These are phyloP conservation scores for Mormyrops boulengeri DNA, from an alignment of 2,797 vertebrate species.

Conservation along the genomic window DNA sequence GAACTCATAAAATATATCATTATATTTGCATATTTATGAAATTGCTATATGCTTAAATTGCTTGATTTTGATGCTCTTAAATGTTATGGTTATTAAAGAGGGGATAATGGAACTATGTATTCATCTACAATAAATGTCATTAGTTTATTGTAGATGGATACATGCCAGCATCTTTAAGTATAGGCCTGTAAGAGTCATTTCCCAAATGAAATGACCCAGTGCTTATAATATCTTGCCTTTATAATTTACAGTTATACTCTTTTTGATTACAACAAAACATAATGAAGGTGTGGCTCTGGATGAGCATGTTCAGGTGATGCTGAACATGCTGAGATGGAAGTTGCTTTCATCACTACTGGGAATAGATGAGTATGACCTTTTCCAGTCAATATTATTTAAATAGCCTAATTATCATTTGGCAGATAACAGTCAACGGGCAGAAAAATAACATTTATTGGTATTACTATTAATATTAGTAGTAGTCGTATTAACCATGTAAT, in stretches of 20 bases:
- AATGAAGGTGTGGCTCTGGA: constrained; percentile 5
- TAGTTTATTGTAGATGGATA: not conserved
- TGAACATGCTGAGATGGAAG: not conserved
- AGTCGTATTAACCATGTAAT: not conserved
- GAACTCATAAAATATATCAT: not conserved
- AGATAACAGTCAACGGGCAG: not conserved
- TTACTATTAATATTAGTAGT: not conserved
- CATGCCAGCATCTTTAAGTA: not conserved
- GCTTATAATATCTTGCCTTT: not conserved
- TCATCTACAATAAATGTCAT: not conserved
- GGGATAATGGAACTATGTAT: not conserved
- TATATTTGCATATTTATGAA: not conserved
- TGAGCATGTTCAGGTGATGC: constrained; percentile 5
- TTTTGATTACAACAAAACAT: constrained; percentile 18
- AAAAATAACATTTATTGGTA: not conserved
- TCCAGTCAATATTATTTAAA: constrained; percentile 8
- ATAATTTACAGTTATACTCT: not conserved
- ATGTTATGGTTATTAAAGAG: not conserved
- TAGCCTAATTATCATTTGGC: not conserved
- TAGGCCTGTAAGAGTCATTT: not conserved
- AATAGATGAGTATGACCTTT: constrained; percentile 3
- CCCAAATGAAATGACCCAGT: not conserved
- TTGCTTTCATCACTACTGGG: not conserved
- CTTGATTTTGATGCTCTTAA: not conserved
- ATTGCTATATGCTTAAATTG: not conserved